phyloP scores from a whole-genome alignment of 2,113 vertebrate genomes.

The Sapayoa aenigma region DNA sequence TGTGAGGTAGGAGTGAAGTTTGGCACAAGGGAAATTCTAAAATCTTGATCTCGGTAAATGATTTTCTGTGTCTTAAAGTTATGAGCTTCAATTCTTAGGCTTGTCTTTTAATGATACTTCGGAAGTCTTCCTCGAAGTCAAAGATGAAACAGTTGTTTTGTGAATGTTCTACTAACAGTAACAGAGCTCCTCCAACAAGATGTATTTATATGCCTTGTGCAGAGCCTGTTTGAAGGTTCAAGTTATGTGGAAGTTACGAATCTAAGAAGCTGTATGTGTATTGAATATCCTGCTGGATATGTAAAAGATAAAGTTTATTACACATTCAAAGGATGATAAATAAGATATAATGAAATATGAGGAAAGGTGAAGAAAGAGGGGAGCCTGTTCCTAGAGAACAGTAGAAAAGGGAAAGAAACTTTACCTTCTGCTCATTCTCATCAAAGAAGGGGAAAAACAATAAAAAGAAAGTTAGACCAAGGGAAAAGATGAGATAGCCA shows the following conservation, averaged over 20 bases:
- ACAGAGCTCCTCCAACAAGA: neutral
- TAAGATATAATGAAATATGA: neutral
- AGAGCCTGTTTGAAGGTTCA: neutral
- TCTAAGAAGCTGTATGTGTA: neutral
- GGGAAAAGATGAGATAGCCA: neutral
- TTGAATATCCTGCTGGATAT: neutral
- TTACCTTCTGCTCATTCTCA: neutral
- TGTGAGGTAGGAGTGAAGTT: neutral
- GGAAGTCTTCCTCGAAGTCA: neutral
- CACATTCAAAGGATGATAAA: neutral
- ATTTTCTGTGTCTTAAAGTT: neutral
- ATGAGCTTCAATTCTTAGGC: neutral
- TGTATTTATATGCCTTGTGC: neutral
- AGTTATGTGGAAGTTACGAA: neutral
- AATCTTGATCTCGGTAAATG: neutral
- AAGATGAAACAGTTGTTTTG: neutral
- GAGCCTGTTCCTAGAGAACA: neutral
- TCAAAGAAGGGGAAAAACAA: neutral
- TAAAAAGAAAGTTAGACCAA: neutral
- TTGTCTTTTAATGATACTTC: neutral
- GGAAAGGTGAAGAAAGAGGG: neutral
- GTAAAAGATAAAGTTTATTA: neutral
- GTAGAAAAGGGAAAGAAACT: neutral
- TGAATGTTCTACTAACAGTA: neutral
- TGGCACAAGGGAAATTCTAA: neutral